Percentiles rank a stretch among this genome's conserved stretches.
phyloP scores from a whole-genome alignment of 2,797 vertebrate species.

The Spatula versicolor region DNA sequence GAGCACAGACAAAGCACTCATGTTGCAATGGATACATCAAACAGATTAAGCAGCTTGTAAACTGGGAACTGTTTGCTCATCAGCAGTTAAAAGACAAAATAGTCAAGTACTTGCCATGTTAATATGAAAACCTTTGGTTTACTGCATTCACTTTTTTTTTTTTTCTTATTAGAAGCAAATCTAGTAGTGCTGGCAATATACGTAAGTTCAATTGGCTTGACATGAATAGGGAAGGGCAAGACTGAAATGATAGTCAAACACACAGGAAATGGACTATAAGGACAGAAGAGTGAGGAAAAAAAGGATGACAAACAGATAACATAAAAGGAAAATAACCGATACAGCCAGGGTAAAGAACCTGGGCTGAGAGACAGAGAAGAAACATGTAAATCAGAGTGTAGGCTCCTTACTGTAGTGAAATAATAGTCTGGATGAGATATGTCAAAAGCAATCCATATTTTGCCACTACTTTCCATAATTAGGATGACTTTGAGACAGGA shows the following conservation, averaged over 20 bases:
- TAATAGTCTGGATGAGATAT: not conserved
- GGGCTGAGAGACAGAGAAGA: not conserved
- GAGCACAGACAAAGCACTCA: not conserved
- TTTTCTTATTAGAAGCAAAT: not conserved
- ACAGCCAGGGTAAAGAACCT: not conserved
- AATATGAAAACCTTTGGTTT: not conserved
- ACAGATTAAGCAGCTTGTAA: constrained; percentile 6
- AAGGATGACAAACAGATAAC: not conserved
- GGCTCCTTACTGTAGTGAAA: not conserved
- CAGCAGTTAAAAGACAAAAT: not conserved
- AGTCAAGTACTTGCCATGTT: not conserved
- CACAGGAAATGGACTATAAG: not conserved
- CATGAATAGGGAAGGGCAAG: not conserved
- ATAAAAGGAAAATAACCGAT: not conserved
- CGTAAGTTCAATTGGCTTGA: not conserved
- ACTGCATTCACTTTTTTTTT: not conserved
- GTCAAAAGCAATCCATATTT: not conserved
- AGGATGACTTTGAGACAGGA: not conserved
- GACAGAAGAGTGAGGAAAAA: not conserved
- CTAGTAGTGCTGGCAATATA: not conserved
- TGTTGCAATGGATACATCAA: not conserved
- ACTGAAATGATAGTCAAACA: not conserved
- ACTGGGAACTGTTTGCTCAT: not conserved
- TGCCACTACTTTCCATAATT: not conserved
- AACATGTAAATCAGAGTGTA: not conserved